Conservation (phyloP, 30 jellyfish, hydroid and myxozoan species). For the Cassiopea andromeda region DNA sequence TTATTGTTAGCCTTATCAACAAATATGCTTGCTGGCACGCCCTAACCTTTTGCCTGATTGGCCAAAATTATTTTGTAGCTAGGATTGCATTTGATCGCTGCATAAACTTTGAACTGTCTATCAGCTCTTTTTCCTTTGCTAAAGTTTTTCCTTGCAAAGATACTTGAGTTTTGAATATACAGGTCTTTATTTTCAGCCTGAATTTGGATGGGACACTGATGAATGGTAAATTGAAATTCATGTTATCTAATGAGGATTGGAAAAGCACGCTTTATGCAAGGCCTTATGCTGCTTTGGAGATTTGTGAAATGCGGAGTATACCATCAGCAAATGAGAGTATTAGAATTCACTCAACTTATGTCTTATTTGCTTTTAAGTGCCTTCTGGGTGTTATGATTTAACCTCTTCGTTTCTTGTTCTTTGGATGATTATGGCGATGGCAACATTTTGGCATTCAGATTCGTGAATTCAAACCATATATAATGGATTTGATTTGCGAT, state of each 20-base stretch:
- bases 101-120: background rate
- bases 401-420: too few relatives aligned
- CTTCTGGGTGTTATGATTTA: too few relatives aligned
- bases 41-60: background rate
- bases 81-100: background rate
- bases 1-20: too few relatives aligned
- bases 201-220: conserved; percentile 9
- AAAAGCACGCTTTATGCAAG: too few relatives aligned
- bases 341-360: too few relatives aligned
- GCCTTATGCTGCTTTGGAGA: too few relatives aligned
- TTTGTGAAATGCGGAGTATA: background rate
- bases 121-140: background rate
- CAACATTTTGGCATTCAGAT: too few relatives aligned
- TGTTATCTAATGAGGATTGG: background rate
- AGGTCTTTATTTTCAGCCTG: background rate
- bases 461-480: too few relatives aligned
- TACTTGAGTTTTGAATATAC: background rate
- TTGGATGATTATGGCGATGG: too few relatives aligned
- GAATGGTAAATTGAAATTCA: background rate
- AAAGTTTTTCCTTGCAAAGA: background rate
- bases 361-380: too few relatives aligned
- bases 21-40: background rate
- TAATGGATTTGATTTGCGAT: too few relatives aligned
- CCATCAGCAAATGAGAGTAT: background rate
- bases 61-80: background rate